These are phyloP conservation scores for Corynorhinus townsendii DNA, from an alignment of 2,113 vertebrate genomes.

Conservation along the genomic window DNA sequence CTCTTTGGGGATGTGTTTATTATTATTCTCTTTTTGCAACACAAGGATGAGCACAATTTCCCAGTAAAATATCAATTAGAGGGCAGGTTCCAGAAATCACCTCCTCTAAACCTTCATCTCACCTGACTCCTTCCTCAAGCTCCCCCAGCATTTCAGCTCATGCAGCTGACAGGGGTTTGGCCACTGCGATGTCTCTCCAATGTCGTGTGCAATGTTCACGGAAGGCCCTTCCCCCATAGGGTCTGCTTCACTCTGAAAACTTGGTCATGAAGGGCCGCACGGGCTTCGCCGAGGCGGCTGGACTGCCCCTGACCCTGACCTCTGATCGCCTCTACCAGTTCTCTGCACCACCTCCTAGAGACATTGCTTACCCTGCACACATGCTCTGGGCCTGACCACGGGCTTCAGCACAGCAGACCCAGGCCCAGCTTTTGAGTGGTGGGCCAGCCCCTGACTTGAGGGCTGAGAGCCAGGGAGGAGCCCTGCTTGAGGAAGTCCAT, in stretches of 20 bases:
- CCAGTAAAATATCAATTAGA: neutral
- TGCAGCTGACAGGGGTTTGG: fast-evolving
- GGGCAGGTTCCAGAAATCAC: neutral
- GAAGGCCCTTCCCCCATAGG: neutral
- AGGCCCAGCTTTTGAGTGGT: neutral
- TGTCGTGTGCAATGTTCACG: neutral
- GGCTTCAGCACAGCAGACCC: neutral
- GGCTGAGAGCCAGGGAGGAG: neutral
- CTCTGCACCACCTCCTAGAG: no score
- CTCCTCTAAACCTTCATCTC: neutral
- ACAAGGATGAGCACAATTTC: neutral
- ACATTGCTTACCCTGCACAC: neutral
- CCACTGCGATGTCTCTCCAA: fast-evolving
- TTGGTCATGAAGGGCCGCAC: neutral
- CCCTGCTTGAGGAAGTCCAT: neutral
- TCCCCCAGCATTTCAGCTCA: neutral
- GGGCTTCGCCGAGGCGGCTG: fast-evolving
- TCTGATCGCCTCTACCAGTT: fast-evolving
- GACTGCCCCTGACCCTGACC: neutral
- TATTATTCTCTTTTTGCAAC: neutral
- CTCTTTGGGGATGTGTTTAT: neutral
- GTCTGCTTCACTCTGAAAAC: neutral
- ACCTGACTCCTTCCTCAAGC: neutral
- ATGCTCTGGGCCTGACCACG: neutral
- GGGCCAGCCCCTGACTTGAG: neutral